Base-by-base conservation (phyloP, 2,113 vertebrate species). In the Plestiodon gilberti region DNA sequence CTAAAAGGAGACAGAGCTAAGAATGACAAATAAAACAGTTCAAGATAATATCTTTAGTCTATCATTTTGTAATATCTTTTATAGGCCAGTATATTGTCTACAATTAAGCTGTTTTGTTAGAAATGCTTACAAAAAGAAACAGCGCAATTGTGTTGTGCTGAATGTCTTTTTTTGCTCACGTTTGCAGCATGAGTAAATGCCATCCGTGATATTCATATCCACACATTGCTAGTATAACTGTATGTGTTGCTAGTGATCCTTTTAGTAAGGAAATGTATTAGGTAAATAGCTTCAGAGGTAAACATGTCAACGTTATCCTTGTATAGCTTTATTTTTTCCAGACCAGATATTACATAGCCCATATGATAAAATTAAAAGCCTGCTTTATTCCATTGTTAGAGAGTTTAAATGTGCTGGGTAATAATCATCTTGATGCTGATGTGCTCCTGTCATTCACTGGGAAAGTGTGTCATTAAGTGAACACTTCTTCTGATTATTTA, bases 331-430 rank as follows among this genome's bases (percentile, higher is more conserved):
- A 38, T 75, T 52, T 71, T 57, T 74, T 59, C 76, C 18, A 22
- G 8, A 71, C 22, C n/a, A 40, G 61, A 62, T 62, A 59, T 76
- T 82, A n/a, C 25, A 69, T 57, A 77, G 57, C 74, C 59, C 40
- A 35, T 65, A 64, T 81, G 18, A 78, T 59, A 78, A 78, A 57
- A 79, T 22, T 40, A 69, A 64, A 81, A 82, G 64, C 57, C 85
- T 90, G 69, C 91, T 82, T 61, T 61, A 83, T 88, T 83, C 38
- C 77, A 88, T 89, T 78, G 83, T 83, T 92, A 88, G 65, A 3
- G 13, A 91, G 75, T 69, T 69, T 78, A 57, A 64, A 52, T 48
- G 20, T 33, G 18, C 35, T 62, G 55, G n/a, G 64, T 69, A 15
- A 57, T 85, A 69, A 69, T 78, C 38, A 69, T 67, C 57, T 70